Evolutionary conservation across 2,113 vertebrate genomes (phyloP), one percentile per base, ranked within the genome.

Genomic region (Ptychochromis oligacanthus): DNA sequence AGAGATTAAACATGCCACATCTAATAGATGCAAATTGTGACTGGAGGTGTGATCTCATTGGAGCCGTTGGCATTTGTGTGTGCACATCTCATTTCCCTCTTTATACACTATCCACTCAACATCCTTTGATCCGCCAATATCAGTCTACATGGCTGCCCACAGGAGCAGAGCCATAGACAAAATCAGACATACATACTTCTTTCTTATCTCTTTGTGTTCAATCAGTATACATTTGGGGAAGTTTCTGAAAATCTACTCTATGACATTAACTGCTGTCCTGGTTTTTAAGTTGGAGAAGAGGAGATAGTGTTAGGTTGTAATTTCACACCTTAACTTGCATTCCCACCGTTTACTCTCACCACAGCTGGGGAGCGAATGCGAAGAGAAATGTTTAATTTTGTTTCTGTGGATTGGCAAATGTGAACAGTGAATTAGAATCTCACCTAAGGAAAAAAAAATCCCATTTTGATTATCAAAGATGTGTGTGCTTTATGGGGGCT

Each of bases 251-350:
- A 86, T 80, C 72, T 52, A 43, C 70, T 85, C 80, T 4, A 12
- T 28, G 2, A 75, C 65, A 79, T 91, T 80, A 67, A 49, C 79
- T 59, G 70, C 65, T 84, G 79, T 58, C 81, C 77, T 78, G 82
- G 62, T 79, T 91, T 89, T 78, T 31, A 34, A 82, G 55, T 60
- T 46, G 36, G 17, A 80, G 77, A 58, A 61, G 76, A 81, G 78
- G 80, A 90, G 86, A 90, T 61, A 24, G 87, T 87, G 85, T 84
- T 87, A 77, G 83, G 79, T 85, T 86, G 79, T 89, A 88, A 90
- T 91, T 92, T 92, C 87, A 91, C 89, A 89, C 88, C 52, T 87
- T 80, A 87, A 91, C 82, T 87, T 81, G 43, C 55, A 86, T 82
- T 74, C 13, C 14, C 7, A 17, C 24, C 75, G 1, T 87, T 85